These are phyloP conservation scores for Prionchulus punctatus DNA, from an alignment of 2,888 invertebrate species.

Conservation along the genomic window DNA sequence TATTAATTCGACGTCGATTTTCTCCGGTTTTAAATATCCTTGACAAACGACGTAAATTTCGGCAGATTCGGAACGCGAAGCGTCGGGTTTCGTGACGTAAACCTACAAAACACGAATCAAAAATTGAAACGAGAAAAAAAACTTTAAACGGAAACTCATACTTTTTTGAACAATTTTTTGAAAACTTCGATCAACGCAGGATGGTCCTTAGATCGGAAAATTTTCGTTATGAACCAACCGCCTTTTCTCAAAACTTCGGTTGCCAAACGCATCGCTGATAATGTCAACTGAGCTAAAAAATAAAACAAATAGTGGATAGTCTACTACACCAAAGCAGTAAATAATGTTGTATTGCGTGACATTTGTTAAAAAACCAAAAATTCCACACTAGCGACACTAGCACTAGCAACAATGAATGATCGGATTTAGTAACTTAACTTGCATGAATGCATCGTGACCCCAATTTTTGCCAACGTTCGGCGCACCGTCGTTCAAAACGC, in stretches of 20 bases:
- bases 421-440: conserved; percentile 38
- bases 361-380: conserved; percentile 1
- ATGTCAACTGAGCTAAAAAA: conserved; percentile 55
- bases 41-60: conserved; percentile 98
- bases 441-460: conserved; percentile 91
- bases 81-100: conserved; percentile 94
- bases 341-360: conserved; percentile 4
- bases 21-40: conserved; percentile 73
- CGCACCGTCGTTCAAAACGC: conserved; percentile 89
- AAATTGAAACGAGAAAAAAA: background rate
- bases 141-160: conserved; percentile 19
- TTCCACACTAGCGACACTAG: too few species aligned
- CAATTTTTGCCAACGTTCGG: conserved; percentile 89
- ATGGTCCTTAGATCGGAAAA: conserved; percentile 95
- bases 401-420: background rate
- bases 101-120: conserved; percentile 40
- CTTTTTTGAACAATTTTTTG: conserved; percentile 83
- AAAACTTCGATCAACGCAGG: conserved; percentile 82
- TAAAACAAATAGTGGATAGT: background rate
- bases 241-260: conserved; percentile 70
- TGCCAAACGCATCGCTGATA: conserved; percentile 81
- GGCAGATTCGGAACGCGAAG: conserved; percentile 91
- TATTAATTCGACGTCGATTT: conserved; percentile 74
- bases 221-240: conserved; percentile 95
- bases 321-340: conserved; percentile 7